Conservation (phyloP, 2,888 invertebrate species). For the Hydroisotoma schaefferi region DNA sequence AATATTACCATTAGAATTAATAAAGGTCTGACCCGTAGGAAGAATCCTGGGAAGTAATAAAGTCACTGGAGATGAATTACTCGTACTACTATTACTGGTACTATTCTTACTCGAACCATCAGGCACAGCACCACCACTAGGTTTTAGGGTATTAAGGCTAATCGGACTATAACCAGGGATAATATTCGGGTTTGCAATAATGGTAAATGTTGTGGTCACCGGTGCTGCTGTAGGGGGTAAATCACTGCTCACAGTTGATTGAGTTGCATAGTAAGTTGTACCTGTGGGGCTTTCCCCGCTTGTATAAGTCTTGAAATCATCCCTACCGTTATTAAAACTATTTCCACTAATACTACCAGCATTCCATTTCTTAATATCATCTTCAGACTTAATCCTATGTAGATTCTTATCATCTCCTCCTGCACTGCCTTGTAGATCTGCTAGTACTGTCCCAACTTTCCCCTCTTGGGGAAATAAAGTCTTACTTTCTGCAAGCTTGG, state of each 20-base stretch:
- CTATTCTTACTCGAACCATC: neutral
- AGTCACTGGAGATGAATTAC: conserved; percentile 12
- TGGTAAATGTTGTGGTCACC: conserved; percentile 14
- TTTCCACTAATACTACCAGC: too few species aligned
- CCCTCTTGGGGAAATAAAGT: too few species aligned
- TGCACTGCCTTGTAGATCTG: too few species aligned
- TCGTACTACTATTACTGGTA: neutral
- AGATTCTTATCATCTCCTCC: too few species aligned
- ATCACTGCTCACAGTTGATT: conserved; percentile 15
- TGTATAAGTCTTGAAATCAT: too few species aligned
- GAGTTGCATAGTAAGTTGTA: conserved; percentile 5
- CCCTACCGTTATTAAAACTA: too few species aligned
- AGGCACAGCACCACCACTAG: neutral
- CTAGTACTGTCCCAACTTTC: too few species aligned
- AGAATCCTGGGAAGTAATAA: conserved; percentile 9
- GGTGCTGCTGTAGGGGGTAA: conserved; percentile 22
- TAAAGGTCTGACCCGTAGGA: neutral
- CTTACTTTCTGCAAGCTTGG: too few species aligned
- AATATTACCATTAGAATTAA: conserved; percentile 8
- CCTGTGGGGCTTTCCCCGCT: too few species aligned
- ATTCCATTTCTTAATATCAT: too few species aligned
- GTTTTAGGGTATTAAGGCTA: neutral
- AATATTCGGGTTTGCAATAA: neutral
- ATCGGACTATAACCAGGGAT: neutral
- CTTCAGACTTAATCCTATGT: too few species aligned